These are phyloP conservation scores for Cherax destructor DNA, from an alignment of 1,140 invertebrate genomes.

Conservation along the genomic window DNA sequence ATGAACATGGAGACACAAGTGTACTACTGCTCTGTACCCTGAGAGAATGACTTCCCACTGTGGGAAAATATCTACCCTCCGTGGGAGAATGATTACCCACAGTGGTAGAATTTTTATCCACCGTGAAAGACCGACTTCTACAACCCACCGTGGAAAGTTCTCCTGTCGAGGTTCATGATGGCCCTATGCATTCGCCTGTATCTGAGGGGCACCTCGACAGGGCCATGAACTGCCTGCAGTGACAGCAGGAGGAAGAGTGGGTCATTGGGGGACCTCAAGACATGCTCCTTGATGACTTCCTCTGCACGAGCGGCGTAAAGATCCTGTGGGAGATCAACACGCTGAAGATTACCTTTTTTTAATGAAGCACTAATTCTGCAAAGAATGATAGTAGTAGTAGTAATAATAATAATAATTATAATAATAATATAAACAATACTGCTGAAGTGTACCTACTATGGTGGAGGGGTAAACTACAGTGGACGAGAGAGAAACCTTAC, in stretches of 20 bases:
- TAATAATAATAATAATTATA: too few species aligned
- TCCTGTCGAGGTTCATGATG: slow-evolving; percentile 35
- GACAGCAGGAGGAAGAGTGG: slow-evolving; percentile 58
- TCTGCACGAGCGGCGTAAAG: slow-evolving; percentile 33
- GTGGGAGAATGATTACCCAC: too few species aligned
- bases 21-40: too few species aligned
- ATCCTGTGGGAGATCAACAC: slow-evolving; percentile 17
- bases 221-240: slow-evolving; percentile 43
- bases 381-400: too few species aligned
- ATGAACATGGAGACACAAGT: too few species aligned
- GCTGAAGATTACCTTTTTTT: background rate
- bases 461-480: too few species aligned
- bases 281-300: slow-evolving; percentile 26
- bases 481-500: too few species aligned
- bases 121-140: background rate
- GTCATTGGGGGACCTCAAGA: background rate
- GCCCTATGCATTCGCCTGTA: background rate
- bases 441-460: too few species aligned
- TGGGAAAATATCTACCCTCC: too few species aligned
- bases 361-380: background rate
- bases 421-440: too few species aligned
- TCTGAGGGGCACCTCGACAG: slow-evolving; percentile 25
- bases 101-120: too few species aligned
- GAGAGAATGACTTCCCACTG: too few species aligned
- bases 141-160: slow-evolving; percentile 37